Conservation (phyloP, 2,113 vertebrate genomes). For the Neodontobutis hainanensis region DNA sequence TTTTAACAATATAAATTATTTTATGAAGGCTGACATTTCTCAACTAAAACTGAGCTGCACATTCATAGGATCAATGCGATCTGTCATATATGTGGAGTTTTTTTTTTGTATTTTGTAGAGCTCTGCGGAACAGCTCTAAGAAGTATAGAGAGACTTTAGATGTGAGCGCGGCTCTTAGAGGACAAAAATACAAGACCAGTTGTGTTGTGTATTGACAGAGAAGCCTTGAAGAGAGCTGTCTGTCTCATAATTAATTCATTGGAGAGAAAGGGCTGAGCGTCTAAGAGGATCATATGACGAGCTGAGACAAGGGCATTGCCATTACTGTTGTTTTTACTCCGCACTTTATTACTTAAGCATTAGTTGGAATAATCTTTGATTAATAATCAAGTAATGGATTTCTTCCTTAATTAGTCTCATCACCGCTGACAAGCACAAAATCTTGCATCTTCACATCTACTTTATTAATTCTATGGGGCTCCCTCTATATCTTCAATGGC, state of each 20-base stretch:
- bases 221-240: slow-evolving; percentile 16
- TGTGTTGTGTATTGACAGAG: slow-evolving; percentile 14
- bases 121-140: background rate
- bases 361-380: slow-evolving; percentile 1
- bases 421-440: background rate
- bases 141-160: no score
- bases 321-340: slow-evolving; percentile 3
- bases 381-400: background rate
- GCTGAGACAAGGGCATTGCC: slow-evolving; percentile 35
- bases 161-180: background rate
- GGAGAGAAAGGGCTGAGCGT: slow-evolving; percentile 24
- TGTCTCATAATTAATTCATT: slow-evolving; percentile 42
- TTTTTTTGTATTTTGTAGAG: background rate
- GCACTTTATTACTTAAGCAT: background rate
- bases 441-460: background rate
- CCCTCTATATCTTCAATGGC: background rate
- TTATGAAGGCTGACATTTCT: no score
- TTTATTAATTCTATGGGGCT: background rate
- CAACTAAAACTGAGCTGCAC: no score
- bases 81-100: background rate
- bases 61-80: no score
- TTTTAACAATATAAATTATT: no score
- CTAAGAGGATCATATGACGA: slow-evolving; percentile 38
- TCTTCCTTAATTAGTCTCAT: background rate
- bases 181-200: background rate